A percentile compares a stretch with the other conserved stretches of the same genome.
phyloP scores from a whole-genome alignment of 1,140 invertebrate species.

The Calephelis virginiensis region DNA sequence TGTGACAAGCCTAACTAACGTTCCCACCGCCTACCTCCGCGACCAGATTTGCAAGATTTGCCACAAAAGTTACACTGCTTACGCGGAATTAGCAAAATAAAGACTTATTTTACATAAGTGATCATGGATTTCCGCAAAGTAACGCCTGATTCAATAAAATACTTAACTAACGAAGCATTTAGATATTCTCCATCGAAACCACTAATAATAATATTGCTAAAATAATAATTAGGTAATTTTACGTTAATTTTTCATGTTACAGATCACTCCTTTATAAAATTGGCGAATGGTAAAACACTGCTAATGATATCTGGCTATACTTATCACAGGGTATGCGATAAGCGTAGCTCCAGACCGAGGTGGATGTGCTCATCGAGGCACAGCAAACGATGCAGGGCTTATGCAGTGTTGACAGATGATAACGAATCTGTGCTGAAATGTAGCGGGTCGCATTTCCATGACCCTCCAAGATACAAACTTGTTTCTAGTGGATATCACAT shows the following conservation, averaged over 20 bases:
- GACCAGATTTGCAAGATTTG: no score
- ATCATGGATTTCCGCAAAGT: no score
- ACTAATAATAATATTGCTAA: no score
- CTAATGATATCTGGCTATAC: slow-evolving; percentile 5
- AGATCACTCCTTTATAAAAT: slow-evolving; percentile 3
- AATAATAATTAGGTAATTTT: no score
- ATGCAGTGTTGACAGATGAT: slow-evolving; percentile 20
- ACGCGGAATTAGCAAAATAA: no score
- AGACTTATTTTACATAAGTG: no score
- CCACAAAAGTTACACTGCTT: no score
- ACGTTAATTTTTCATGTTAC: neutral
- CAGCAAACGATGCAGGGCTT: slow-evolving; percentile 21
- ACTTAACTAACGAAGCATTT: no score
- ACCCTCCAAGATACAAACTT: slow-evolving; percentile 21
- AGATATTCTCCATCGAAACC: no score
- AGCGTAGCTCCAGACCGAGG: neutral
- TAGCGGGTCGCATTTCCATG: slow-evolving; percentile 24
- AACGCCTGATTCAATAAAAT: no score
- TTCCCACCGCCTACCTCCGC: no score
- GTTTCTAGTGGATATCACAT: slow-evolving; percentile 14
- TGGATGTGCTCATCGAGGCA: slow-evolving; percentile 1
- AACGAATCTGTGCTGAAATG: slow-evolving; percentile 17
- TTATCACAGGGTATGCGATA: neutral
- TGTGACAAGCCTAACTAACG: no score
- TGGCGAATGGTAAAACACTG: neutral